Conservation (phyloP, 2,888 invertebrate species). For the Hybos culiciformis region DNA sequence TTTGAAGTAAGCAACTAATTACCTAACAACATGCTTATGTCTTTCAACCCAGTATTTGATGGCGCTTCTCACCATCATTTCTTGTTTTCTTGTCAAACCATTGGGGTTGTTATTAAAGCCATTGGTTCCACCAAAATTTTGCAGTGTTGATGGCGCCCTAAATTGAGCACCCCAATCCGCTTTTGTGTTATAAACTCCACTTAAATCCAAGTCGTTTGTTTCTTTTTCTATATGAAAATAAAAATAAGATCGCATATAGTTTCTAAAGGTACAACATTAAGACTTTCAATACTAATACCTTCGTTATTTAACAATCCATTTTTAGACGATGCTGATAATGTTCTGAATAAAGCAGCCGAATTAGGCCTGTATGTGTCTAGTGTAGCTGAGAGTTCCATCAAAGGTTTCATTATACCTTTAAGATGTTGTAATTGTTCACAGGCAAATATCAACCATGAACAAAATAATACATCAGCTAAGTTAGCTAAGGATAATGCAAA, state of each 20-base stretch:
- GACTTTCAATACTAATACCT: slow-evolving; percentile 19
- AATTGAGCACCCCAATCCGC: slow-evolving; percentile 66
- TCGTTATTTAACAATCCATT: slow-evolving; percentile 33
- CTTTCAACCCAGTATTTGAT: slow-evolving; percentile 85
- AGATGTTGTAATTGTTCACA: slow-evolving; percentile 76
- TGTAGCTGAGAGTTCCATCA: slow-evolving; percentile 75
- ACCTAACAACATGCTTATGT: slow-evolving; percentile 81
- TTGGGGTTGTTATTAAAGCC: slow-evolving; percentile 61
- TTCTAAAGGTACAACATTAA: too few relatives aligned
- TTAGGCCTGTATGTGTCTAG: slow-evolving; percentile 63
- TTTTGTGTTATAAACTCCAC: slow-evolving; percentile 62
- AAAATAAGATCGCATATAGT: neutral
- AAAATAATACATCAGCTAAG: slow-evolving; percentile 62
- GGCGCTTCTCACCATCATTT: slow-evolving; percentile 69
- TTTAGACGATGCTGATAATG: slow-evolving; percentile 38
- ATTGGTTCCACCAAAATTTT: slow-evolving; percentile 42
- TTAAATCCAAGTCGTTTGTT: slow-evolving; percentile 48
- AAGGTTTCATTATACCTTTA: slow-evolving; percentile 73
- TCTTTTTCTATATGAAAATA: slow-evolving; percentile 36
- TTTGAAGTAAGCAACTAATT: slow-evolving; percentile 7
- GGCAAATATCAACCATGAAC: slow-evolving; percentile 72
- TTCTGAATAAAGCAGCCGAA: slow-evolving; percentile 54
- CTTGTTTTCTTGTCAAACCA: slow-evolving; percentile 68
- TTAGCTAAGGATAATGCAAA: slow-evolving; percentile 49
- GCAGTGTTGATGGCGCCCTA: slow-evolving; percentile 50